Conservation (phyloP, 2,113 vertebrate species). For the Passer montanus region DNA sequence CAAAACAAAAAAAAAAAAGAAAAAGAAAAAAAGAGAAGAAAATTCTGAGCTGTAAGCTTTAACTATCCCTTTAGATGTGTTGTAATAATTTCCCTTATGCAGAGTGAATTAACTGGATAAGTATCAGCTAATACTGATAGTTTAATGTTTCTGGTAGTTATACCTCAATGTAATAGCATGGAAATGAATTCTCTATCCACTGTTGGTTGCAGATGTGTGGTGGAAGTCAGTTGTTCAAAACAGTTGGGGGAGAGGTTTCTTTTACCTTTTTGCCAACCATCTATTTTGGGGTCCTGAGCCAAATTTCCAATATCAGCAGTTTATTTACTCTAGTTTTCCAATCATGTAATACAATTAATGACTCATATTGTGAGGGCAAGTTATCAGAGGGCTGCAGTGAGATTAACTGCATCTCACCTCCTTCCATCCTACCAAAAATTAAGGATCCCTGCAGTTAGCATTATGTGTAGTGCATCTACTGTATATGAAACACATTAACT, state of each 20-base stretch:
- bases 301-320: background rate
- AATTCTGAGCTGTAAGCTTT: conserved; percentile 75
- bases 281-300: conserved; percentile 21
- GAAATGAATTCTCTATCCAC: conserved; percentile 74
- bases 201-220: conserved; percentile 55
- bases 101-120: conserved; percentile 73
- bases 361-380: conserved; percentile 1
- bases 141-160: conserved; percentile 74
- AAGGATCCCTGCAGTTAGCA: background rate
- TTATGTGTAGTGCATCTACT: background rate
- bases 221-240: conserved; percentile 46
- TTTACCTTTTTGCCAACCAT: conserved; percentile 22
- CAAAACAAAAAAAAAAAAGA: background rate
- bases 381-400: background rate
- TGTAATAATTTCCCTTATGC: conserved; percentile 67
- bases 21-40: background rate
- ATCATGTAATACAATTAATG: conserved; percentile 9
- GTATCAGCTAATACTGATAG: conserved; percentile 69
- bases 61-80: conserved; percentile 75
- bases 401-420: conserved; percentile 11
- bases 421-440: conserved; percentile 1
- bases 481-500: background rate
- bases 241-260: background rate
- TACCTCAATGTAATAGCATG: conserved; percentile 77
- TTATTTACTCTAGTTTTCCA: conserved; percentile 43